A percentile compares a stretch with the other conserved stretches of the same genome.
phyloP scores from a whole-genome alignment of 1,140 invertebrate species.

The Bombus difficillimus region DNA sequence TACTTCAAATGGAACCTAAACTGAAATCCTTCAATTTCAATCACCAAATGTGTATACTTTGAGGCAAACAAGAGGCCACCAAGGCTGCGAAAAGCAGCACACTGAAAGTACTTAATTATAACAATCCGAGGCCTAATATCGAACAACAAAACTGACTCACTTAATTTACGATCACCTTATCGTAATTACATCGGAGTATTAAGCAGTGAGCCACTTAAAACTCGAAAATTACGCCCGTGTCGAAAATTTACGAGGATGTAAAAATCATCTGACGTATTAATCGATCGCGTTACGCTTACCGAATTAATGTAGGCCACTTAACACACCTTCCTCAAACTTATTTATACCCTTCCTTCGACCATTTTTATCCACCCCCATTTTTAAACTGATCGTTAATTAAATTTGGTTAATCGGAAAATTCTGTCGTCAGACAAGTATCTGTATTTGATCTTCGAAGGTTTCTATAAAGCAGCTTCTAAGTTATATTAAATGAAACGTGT shows the following conservation, averaged over 20 bases:
- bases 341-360: background rate
- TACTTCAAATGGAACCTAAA: background rate
- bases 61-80: background rate
- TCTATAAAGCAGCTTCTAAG: no score
- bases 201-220: background rate
- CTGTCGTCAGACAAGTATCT: no score
- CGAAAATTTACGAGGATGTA: constrained; percentile 39
- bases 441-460: no score
- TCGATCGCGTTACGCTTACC: constrained; percentile 1
- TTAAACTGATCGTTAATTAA: background rate
- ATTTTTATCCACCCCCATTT: background rate
- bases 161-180: constrained; percentile 40
- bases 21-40: background rate
- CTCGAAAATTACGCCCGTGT: constrained; percentile 24
- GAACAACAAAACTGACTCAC: background rate
- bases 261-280: constrained; percentile 30
- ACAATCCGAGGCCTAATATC: constrained; percentile 8
- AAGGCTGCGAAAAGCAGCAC: background rate
- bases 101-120: constrained; percentile 18
- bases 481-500: no score
- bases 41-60: background rate
- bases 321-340: background rate
- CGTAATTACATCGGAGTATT: constrained; percentile 24
- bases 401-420: no score
- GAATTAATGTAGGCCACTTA: constrained; percentile 19